phyloP scores from a whole-genome alignment of 2,888 invertebrate genomes.

The Hyles lineata region DNA sequence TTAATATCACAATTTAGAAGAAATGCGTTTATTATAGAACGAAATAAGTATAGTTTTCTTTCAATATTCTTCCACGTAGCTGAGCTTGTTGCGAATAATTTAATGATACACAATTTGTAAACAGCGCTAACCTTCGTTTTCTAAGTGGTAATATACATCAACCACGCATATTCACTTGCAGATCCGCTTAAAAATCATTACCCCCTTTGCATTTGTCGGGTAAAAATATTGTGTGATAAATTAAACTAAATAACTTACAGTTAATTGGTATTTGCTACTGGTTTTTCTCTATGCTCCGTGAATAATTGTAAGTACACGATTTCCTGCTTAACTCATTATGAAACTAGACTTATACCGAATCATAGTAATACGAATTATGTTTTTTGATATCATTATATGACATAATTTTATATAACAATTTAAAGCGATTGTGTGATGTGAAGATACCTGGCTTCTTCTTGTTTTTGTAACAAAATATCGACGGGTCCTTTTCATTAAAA shows the following conservation, averaged over 20 bases:
- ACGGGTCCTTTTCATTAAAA: too few relatives aligned
- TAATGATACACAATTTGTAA: background rate
- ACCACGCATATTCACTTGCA: background rate
- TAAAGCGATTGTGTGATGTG: too few relatives aligned
- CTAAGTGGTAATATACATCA: background rate
- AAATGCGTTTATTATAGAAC: too few relatives aligned
- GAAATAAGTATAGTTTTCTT: background rate
- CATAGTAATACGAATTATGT: too few relatives aligned
- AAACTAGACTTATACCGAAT: background rate
- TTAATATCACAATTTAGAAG: too few relatives aligned
- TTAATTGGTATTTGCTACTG: background rate
- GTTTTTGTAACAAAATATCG: too few relatives aligned
- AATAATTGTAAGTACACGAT: background rate
- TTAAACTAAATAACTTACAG: background rate
- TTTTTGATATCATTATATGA: too few relatives aligned
- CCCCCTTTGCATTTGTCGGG: background rate
- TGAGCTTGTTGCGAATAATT: background rate
- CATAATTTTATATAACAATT: too few relatives aligned
- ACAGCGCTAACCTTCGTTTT: background rate
- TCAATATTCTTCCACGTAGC: background rate
- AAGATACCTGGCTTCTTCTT: too few relatives aligned
- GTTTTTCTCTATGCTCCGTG: background rate
- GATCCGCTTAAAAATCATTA: constrained; percentile 14
- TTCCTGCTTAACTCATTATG: background rate
- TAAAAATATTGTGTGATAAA: background rate